Percentiles rank a stretch among this genome's conserved stretches.
Evolutionary conservation across 1,140 invertebrate genomes (phyloP).

Genomic region (Hypsibius dujardini): DNA sequence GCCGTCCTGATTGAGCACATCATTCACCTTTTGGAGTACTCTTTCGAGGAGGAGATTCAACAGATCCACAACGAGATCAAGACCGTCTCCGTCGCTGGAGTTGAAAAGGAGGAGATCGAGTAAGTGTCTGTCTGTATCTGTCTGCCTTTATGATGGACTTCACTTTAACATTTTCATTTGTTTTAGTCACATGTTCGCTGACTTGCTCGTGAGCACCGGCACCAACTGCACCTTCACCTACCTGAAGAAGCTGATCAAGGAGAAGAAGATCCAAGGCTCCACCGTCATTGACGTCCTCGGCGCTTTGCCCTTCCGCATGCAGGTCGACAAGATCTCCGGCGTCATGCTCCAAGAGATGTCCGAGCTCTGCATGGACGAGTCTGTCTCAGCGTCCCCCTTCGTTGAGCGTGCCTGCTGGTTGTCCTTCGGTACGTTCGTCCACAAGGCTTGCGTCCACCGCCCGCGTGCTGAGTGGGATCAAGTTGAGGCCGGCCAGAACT

Average conservation of each 20-base stretch:
- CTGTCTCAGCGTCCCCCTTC: not conserved
- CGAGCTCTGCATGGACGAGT: not conserved
- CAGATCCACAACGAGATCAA: slow-evolving; percentile 6
- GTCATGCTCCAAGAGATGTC: not conserved
- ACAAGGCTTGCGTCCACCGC: not conserved
- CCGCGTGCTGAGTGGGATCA: not conserved
- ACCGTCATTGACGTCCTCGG: not conserved
- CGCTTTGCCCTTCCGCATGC: not conserved
- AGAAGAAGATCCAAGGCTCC: not conserved
- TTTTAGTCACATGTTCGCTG: slow-evolving; percentile 11
- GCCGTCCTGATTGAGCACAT: slow-evolving; percentile 7
- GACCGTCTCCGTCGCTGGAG: not conserved
- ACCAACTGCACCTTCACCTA: slow-evolving; percentile 12
- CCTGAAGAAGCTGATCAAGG: not conserved
- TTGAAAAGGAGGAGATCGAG: slow-evolving; percentile 14
- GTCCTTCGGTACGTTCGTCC: slow-evolving; percentile 7
- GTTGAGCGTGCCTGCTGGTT: slow-evolving; percentile 11
- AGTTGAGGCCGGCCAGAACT: too few relatives aligned
- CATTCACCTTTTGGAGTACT: not conserved
- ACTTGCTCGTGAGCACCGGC: slow-evolving; percentile 8
- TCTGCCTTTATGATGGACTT: not conserved
- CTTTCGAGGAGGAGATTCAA: not conserved
- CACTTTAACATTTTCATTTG: not conserved
- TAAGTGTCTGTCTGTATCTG: not conserved
- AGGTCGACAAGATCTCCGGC: not conserved